Percentiles rank a stretch among this genome's conserved stretches.
Conservation (phyloP, 1,140 invertebrate genomes). For the Drosophila takahashii region DNA sequence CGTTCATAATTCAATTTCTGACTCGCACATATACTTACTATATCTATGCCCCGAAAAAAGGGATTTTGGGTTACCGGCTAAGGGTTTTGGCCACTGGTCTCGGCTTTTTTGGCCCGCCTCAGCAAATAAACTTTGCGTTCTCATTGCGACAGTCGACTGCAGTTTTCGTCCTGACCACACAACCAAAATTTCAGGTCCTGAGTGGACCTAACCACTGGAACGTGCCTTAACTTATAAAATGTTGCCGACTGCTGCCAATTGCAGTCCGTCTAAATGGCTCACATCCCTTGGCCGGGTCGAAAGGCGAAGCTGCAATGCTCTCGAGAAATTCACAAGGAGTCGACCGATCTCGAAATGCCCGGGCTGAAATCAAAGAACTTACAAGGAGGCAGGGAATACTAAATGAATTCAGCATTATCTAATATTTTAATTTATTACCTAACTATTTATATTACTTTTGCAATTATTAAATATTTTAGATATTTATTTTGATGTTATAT, state of each 20-base stretch:
- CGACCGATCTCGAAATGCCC: no score
- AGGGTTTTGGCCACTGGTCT: not conserved
- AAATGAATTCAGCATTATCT: no score
- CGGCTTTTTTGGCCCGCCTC: constrained; percentile 43
- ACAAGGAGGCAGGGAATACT: not conserved
- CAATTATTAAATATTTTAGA: no score
- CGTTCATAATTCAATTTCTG: constrained; percentile 63
- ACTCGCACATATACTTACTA: not conserved
- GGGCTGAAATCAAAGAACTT: not conserved
- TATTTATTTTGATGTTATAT: no score
- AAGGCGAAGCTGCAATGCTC: constrained; percentile 20
- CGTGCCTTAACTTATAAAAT: constrained; percentile 79
- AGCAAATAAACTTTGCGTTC: constrained; percentile 74
- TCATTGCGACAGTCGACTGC: constrained; percentile 74
- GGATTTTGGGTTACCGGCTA: not conserved
- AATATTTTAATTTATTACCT: no score
- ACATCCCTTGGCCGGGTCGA: not conserved
- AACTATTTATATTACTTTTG: no score
- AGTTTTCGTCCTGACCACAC: constrained; percentile 35
- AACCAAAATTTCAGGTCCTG: not conserved
- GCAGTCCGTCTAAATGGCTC: constrained; percentile 24
- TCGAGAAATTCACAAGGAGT: not conserved
- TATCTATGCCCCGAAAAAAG: not conserved
- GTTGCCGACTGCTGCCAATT: constrained; percentile 58
- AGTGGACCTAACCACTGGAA: constrained; percentile 71